Base-by-base conservation (phyloP, 2,888 invertebrate species). In the Tryphoninae sp. region DNA sequence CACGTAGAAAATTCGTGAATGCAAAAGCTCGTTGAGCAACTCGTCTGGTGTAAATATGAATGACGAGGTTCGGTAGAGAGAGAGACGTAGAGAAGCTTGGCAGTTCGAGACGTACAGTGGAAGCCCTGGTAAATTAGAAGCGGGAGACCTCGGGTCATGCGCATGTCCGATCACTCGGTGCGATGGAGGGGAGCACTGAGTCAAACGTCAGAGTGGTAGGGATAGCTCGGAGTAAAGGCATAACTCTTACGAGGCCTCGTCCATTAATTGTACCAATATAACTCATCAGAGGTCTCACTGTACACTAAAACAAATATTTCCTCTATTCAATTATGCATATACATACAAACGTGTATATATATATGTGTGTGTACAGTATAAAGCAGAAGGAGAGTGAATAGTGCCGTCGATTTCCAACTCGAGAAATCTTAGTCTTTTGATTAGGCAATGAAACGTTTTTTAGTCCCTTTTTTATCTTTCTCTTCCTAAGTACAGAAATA, bases 361-460 rank as follows among this genome's bases (percentile, higher is more conserved):
- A 75, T 65, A 75, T 26, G 0, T 26, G 3, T 73, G 64, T 64
- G 22, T 68, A 68, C 23, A 23, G 16, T 77, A 62, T 61, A 61
- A 76, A 51, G 62, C 45, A 62, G 64, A 33, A 79, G 64, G 45
- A 79, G 62, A 45, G 61, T 69, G 45, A 19, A 55, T 69, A 49
- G 64, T 22, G 74, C 55, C 51, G 26, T 55, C 19, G 62, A 73
- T 77, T 64, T 71, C 40, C 71, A 40, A 55, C 65, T 59, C 62
- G 69, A 69, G 73, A 64, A 75, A 72, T 80, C 62, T 62, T 80
- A 80, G 77, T 82, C 77, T 80, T 83, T 73, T 71, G 77, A 83
- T 77, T 80, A 75, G 80, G 78, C 78, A 82, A 80, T 68, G 62
- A 67, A 72, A 78, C 59, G 58, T 64, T 71, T 78, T 45, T 51